Evolutionary conservation across 2,797 vertebrate genomes (phyloP).

Genomic region (Sebastes aleutianus): DNA sequence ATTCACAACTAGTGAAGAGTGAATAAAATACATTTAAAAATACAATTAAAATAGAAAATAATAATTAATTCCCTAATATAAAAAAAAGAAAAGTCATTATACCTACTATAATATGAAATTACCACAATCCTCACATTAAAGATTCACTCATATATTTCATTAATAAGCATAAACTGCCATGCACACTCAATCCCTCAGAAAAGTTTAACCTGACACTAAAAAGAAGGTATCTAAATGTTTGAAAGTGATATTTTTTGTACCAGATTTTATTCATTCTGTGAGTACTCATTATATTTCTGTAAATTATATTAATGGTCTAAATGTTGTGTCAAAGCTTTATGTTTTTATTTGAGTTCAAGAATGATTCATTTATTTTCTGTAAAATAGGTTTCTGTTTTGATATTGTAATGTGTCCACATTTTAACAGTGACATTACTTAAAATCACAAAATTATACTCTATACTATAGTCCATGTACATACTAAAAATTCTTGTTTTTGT

Average conservation of each 20-base stretch:
- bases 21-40: background rate
- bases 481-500: background rate
- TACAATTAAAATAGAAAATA: background rate
- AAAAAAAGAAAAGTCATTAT: background rate
- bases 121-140: background rate
- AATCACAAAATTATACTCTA: background rate
- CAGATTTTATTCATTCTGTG: background rate
- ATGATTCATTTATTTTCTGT: background rate
- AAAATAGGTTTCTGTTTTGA: background rate
- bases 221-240: background rate
- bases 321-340: background rate
- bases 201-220: background rate
- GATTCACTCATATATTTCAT: background rate
- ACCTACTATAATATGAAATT: background rate
- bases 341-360: background rate
- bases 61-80: background rate
- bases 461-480: background rate
- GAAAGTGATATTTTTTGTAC: background rate
- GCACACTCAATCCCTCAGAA: background rate
- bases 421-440: background rate
- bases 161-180: background rate
- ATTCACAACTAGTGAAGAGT: background rate
- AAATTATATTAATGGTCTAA: background rate
- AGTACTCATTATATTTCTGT: background rate
- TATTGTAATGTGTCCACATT: background rate